phyloP scores from a whole-genome alignment of 2,888 invertebrate species.

The Hydrotaea cyrtoneurina region DNA sequence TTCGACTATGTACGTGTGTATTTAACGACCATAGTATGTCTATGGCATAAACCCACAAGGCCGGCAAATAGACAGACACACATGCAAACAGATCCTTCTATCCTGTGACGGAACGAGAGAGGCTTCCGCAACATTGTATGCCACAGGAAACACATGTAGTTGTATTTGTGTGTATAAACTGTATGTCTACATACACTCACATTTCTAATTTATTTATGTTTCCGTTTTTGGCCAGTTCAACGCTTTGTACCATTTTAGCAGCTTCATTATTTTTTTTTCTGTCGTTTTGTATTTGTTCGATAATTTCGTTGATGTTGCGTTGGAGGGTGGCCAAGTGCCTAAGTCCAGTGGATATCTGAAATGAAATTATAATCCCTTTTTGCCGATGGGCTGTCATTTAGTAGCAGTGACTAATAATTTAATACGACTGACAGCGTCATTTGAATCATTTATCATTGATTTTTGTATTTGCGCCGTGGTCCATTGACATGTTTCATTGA shows the following conservation, averaged over 20 bases:
- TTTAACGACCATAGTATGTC: too few species aligned
- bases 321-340: neutral
- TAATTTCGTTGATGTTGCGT: neutral
- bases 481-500: neutral
- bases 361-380: conserved; percentile 24
- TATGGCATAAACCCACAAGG: too few species aligned
- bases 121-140: neutral
- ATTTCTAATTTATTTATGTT: conserved; percentile 27
- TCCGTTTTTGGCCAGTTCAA: neutral
- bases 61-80: too few species aligned
- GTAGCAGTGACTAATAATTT: conserved; percentile 24
- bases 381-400: conserved; percentile 14
- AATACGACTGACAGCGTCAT: conserved; percentile 28
- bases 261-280: neutral
- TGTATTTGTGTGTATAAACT: neutral
- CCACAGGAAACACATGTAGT: neutral
- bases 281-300: conserved; percentile 4
- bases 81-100: too few species aligned
- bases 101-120: neutral
- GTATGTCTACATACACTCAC: neutral
- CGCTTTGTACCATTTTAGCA: neutral
- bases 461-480: conserved; percentile 3
- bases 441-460: conserved; percentile 31
- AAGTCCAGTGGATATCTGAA: conserved; percentile 10
- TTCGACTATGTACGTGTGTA: too few species aligned